Conservation (phyloP, 2,113 vertebrate species). For the Hemiprocne comata region DNA sequence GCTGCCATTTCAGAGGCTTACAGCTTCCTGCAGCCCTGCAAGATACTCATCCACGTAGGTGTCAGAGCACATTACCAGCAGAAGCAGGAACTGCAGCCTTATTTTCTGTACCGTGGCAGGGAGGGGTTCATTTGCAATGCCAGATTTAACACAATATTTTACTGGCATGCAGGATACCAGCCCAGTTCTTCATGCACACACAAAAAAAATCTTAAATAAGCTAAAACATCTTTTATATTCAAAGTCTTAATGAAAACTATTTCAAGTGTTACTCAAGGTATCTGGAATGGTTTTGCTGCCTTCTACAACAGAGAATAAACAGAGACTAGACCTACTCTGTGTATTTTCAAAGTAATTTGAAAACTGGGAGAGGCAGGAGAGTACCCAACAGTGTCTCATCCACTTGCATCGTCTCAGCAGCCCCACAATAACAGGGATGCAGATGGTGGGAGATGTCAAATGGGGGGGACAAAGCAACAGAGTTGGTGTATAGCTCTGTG, state of each 20-base stretch:
- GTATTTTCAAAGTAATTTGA: background rate
- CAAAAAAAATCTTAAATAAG: background rate
- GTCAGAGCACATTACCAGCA: background rate
- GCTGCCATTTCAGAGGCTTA: background rate
- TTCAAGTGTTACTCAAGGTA: background rate
- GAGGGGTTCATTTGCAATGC: background rate
- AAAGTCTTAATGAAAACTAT: background rate
- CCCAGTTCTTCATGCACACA: background rate
- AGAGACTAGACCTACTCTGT: background rate
- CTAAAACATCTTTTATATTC: background rate
- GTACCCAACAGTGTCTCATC: background rate
- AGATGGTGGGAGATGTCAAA: background rate
- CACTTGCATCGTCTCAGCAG: background rate
- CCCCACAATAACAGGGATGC: rapidly evolving
- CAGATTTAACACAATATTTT: background rate
- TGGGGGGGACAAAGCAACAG: background rate
- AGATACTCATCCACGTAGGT: background rate
- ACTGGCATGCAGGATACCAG: background rate
- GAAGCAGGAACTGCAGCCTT: background rate
- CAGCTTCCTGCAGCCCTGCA: background rate
- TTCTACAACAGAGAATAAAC: background rate
- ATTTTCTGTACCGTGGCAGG: background rate
- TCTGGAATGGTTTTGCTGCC: background rate
- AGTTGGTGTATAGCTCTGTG: background rate
- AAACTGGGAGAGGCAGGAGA: background rate